These are phyloP conservation scores for Drosophila helvetica DNA, from an alignment of 2,888 invertebrate species.

Conservation along the genomic window DNA sequence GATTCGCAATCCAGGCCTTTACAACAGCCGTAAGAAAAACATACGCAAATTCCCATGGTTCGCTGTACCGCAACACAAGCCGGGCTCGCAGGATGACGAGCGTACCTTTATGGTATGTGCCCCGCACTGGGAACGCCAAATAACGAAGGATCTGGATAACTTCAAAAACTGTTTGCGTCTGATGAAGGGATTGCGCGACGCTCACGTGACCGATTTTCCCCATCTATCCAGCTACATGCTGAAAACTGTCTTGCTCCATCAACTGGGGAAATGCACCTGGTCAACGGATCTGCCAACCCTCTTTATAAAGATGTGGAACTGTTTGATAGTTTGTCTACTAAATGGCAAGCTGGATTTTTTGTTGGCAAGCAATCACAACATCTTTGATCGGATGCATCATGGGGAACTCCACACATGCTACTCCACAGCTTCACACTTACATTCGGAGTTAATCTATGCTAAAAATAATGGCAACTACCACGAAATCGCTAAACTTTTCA, in stretches of 20 bases:
- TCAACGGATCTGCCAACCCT: constrained; percentile 7
- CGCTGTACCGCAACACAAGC: constrained; percentile 39
- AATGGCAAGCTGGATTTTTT: constrained; percentile 9
- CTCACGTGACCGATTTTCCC: background rate
- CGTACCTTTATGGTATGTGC: constrained; percentile 45
- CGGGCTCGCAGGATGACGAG: background rate
- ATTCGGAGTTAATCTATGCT: background rate
- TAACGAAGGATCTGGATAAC: constrained; percentile 30
- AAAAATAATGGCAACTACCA: background rate
- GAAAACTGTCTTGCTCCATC: constrained; percentile 38
- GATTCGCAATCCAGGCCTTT: background rate
- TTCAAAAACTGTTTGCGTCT: constrained; percentile 44
- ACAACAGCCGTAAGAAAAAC: background rate
- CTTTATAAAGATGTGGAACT: constrained; percentile 28
- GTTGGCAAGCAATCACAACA: constrained; percentile 25
- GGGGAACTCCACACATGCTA: background rate
- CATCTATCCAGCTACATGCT: constrained; percentile 46
- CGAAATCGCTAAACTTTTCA: background rate
- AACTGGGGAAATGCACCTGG: constrained; percentile 5
- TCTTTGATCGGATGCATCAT: background rate
- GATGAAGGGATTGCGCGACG: constrained; percentile 46
- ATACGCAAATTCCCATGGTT: constrained; percentile 14
- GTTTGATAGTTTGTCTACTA: constrained; percentile 3
- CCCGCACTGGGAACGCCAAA: constrained; percentile 45
- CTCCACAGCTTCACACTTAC: background rate